Evolutionary conservation across 2,113 vertebrate genomes (phyloP).

Genomic region (Vanacampus margaritifer): DNA sequence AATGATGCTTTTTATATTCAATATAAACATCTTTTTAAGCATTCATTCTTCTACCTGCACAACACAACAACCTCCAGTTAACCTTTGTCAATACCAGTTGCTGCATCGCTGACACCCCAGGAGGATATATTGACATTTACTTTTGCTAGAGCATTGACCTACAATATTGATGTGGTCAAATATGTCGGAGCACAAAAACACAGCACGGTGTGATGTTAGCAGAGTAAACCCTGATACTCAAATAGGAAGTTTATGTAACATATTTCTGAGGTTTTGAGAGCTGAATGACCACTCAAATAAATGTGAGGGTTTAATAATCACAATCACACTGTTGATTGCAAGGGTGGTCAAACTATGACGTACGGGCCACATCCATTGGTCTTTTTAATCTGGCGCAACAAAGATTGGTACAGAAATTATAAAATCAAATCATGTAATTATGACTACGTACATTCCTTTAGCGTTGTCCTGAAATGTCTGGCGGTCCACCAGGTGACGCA

Average conservation of each 20-base stretch:
- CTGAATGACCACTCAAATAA: too few relatives aligned
- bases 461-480: too few relatives aligned
- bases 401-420: too few relatives aligned
- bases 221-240: background rate
- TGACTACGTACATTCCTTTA: too few relatives aligned
- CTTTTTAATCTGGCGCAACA: too few relatives aligned
- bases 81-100: slow-evolving; percentile 20
- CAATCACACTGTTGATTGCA: too few relatives aligned
- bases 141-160: slow-evolving; percentile 24
- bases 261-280: background rate
- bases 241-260: slow-evolving; percentile 6
- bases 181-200: slow-evolving; percentile 25
- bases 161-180: slow-evolving; percentile 34
- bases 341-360: too few relatives aligned
- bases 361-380: too few relatives aligned
- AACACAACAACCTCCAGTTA: slow-evolving; percentile 5
- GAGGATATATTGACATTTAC: slow-evolving; percentile 25
- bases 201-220: slow-evolving; percentile 11
- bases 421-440: too few relatives aligned
- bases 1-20: background rate
- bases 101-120: slow-evolving; percentile 21
- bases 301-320: too few relatives aligned
- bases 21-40: background rate
- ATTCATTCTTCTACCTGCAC: background rate
- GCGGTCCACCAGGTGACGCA: too few relatives aligned